A percentile compares a stretch with the other conserved stretches of the same genome.
Conservation (phyloP, 1,140 invertebrate species). For the Eumeta japonica region DNA sequence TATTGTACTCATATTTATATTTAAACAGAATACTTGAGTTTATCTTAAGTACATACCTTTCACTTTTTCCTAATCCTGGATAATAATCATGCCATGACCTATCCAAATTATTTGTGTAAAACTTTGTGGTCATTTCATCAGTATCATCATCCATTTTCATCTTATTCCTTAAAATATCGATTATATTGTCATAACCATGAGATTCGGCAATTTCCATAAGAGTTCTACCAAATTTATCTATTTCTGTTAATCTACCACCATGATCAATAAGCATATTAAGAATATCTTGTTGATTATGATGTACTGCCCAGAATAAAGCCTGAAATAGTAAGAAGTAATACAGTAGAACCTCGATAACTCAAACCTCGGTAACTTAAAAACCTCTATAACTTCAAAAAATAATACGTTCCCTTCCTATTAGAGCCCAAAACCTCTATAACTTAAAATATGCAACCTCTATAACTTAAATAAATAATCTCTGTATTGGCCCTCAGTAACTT, state of each 20-base stretch:
- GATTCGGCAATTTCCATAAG: slow-evolving; percentile 44
- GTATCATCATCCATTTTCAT: slow-evolving; percentile 15
- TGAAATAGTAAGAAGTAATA: too few species aligned
- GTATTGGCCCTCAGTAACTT: too few species aligned
- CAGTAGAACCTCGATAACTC: too few species aligned
- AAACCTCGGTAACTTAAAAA: too few species aligned
- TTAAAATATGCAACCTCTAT: too few species aligned
- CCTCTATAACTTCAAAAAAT: too few species aligned
- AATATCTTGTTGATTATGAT: slow-evolving; percentile 49
- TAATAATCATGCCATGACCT: slow-evolving; percentile 39
- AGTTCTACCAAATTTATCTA: slow-evolving; percentile 39
- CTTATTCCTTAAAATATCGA: slow-evolving; percentile 28
- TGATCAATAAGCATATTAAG: slow-evolving; percentile 50
- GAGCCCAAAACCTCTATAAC: too few species aligned
- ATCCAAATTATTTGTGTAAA: slow-evolving; percentile 12
- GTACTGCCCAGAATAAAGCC: slow-evolving; percentile 58
- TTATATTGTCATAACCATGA: slow-evolving; percentile 48
- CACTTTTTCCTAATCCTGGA: slow-evolving; percentile 27
- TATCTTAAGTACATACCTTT: slow-evolving; percentile 20
- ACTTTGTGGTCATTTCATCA: slow-evolving; percentile 11
- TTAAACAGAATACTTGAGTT: slow-evolving; percentile 1
- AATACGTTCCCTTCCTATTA: too few species aligned
- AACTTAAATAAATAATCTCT: too few species aligned
- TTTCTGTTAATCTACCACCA: slow-evolving; percentile 44
- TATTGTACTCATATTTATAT: background rate